Percentiles rank a stretch among this genome's conserved stretches.
These are phyloP conservation scores for Dicrurus megarhynchus DNA, from an alignment of 2,113 vertebrate species.

Conservation along the genomic window DNA sequence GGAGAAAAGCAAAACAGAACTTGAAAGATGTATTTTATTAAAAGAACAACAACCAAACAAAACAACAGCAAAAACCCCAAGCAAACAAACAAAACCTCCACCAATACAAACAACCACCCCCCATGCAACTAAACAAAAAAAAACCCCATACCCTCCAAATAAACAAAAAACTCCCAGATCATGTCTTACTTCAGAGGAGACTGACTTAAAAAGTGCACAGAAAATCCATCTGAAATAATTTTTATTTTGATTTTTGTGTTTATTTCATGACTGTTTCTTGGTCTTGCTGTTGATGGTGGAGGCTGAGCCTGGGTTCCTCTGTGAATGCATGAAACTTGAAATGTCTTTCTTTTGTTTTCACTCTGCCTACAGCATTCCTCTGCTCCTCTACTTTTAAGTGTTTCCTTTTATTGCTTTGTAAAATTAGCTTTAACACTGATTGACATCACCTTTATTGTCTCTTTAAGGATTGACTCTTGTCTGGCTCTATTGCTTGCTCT, in stretches of 20 bases:
- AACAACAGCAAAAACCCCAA: not conserved
- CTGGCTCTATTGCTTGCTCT: not conserved
- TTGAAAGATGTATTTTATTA: not conserved
- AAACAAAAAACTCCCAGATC: not conserved
- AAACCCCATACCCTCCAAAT: not conserved
- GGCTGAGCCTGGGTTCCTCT: not conserved
- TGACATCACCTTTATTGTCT: not conserved
- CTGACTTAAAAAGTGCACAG: not conserved
- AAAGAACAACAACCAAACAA: not conserved
- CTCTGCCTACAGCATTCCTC: not conserved
- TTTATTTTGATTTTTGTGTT: not conserved
- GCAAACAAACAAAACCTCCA: not conserved
- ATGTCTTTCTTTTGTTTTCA: not conserved
- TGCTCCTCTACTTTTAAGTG: not conserved
- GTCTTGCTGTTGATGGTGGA: not conserved
- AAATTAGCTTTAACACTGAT: not conserved
- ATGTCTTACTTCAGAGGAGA: not conserved
- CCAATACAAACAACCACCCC: too few relatives aligned
- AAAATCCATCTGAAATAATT: not conserved
- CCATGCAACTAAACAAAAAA: not conserved
- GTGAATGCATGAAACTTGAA: not conserved
- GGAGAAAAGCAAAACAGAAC: not conserved
- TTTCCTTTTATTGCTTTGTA: not conserved
- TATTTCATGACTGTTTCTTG: not conserved
- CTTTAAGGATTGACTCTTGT: not conserved